Evolutionary conservation across 2,113 vertebrate species (phyloP).

Genomic region (Myrmophylax atrothorax): DNA sequence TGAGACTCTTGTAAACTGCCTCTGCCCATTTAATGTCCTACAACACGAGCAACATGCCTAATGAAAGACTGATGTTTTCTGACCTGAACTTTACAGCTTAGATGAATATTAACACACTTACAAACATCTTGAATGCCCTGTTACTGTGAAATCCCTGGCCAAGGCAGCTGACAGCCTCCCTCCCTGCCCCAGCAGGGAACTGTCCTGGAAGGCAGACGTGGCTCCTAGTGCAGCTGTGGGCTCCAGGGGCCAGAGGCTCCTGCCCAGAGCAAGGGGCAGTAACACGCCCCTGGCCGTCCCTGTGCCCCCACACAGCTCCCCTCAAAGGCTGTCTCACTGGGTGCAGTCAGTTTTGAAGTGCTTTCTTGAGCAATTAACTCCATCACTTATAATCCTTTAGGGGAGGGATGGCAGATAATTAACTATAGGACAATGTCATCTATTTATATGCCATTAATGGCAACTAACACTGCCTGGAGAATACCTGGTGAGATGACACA

Average conservation of each 20-base stretch:
- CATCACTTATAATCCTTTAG: not conserved
- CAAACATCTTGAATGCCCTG: not conserved
- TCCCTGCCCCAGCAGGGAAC: not conserved
- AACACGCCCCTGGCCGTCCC: not conserved
- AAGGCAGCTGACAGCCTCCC: not conserved
- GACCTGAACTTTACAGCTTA: not conserved
- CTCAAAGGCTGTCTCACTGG: not conserved
- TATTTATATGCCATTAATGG: not conserved
- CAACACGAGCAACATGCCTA: not conserved
- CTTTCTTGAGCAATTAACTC: not conserved
- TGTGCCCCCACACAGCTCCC: not conserved
- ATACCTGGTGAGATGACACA: not conserved
- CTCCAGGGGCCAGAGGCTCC: not conserved
- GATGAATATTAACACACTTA: not conserved
- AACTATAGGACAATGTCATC: not conserved
- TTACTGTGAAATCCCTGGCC: constrained; percentile 11
- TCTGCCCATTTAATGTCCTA: not conserved
- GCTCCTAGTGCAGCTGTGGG: not conserved
- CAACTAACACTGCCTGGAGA: not conserved
- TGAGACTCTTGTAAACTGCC: not conserved
- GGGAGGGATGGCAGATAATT: not conserved
- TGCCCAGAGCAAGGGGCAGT: not conserved
- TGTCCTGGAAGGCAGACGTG: not conserved
- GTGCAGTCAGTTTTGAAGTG: not conserved
- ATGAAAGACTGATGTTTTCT: not conserved